These are phyloP conservation scores for Amphiura filiformis DNA, from an alignment of 35 echinoderm and acorn worm genomes.

Conservation along the genomic window DNA sequence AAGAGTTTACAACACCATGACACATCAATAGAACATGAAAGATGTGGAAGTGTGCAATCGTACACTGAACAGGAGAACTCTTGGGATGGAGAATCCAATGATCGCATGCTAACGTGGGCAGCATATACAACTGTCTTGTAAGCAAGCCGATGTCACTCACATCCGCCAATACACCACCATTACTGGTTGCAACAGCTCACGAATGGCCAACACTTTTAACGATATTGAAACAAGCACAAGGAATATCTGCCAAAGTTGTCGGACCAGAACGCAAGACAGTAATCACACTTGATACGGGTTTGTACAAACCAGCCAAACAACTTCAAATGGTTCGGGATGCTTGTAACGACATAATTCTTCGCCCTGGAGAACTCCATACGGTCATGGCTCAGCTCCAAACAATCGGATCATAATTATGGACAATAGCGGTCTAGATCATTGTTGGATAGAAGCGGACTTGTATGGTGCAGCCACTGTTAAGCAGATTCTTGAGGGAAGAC, in stretches of 20 bases:
- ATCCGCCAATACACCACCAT: constrained; percentile 1
- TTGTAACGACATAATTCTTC: not conserved
- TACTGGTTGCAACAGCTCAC: constrained; percentile 27
- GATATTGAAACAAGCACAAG: constrained; percentile 39
- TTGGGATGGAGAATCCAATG: not conserved
- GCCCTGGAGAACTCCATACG: constrained; percentile 17
- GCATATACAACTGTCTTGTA: constrained; percentile 41
- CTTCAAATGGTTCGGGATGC: constrained; percentile 16
- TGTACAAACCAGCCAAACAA: constrained; percentile 32
- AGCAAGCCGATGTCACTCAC: constrained; percentile 6
- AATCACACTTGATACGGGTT: constrained; percentile 31
- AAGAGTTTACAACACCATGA: not conserved
- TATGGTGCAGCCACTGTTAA: constrained; percentile 21
- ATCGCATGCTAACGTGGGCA: constrained; percentile 29
- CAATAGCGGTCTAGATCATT: constrained; percentile 4
- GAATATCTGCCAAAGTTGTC: constrained; percentile 4
- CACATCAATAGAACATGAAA: not conserved
- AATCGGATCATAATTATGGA: constrained; percentile 8
- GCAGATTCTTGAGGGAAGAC: constrained; percentile 20
- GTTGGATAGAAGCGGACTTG: constrained; percentile 4
- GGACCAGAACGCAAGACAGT: constrained; percentile 31
- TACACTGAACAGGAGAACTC: not conserved
- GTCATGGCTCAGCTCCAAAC: constrained; percentile 17
- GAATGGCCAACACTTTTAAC: constrained; percentile 44
- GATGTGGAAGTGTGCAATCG: not conserved